Evolutionary conservation across 2,888 invertebrate species (phyloP), one percentile per base, ranked within the genome.

Genomic region (Caenorhabditis sp.): DNA sequence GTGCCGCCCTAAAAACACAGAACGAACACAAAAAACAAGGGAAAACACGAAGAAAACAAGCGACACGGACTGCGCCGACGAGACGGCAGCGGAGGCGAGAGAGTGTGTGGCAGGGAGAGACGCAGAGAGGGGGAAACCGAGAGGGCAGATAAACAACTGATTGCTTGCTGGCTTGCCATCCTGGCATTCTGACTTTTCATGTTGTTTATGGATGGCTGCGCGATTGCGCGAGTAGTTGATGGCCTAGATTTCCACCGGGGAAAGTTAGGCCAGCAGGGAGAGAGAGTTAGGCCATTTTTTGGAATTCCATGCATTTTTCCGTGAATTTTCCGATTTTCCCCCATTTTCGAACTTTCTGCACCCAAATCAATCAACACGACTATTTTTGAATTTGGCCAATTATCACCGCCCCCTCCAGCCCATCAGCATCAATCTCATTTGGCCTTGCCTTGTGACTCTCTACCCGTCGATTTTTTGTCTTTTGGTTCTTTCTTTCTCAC

Each of bases 61-160:
- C 35, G 32, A 9, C 35, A 51, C 28, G 53, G 53, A 60, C 44
- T 55, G 56, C 35, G n/a, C 55, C 18, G 28, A 26, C 13, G 62
- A 69, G 40, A 50, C 26, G 44, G 58, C 4, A 22, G 3, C 18
- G 24, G 24, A 32, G 32, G 37, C 32, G 64, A 70, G 55, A 76
- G 53, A 76, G 35, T 5, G 20, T 15, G 64, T 8, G 15, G 28
- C 5, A 5, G 37, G 9, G 37, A 22, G 65, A 67, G 65, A 67
- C 47, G 53, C 18, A 67, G 65, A 67, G 32, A 51, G 18, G 18
- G 15, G 15, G 47, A 44, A 58, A 60, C 24, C 9, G 24, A 53
- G 62, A 55, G 37, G 58, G 60, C 37, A 62, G 76, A 69, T 77
- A 77, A 77, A 62, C 76, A 68, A 69, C 76, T 77, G 76, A 68